Evolutionary conservation across 2,113 vertebrate genomes (phyloP).

Genomic region (Cephalophus harveyi): DNA sequence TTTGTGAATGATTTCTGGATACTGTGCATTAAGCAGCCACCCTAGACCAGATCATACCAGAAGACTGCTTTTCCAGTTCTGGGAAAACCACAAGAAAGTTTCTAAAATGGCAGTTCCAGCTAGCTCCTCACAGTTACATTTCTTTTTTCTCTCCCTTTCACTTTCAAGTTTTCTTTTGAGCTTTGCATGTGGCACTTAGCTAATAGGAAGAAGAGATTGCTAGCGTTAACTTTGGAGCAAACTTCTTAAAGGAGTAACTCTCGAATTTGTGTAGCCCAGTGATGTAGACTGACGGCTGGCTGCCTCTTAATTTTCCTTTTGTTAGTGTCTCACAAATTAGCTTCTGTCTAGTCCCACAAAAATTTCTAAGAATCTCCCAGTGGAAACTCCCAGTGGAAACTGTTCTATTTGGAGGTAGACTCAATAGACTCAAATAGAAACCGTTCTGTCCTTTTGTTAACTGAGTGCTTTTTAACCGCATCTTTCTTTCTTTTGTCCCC

Average conservation of each 20-base stretch:
- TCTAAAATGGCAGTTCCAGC: neutral
- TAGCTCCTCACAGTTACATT: neutral
- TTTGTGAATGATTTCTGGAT: neutral
- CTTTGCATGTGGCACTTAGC: neutral
- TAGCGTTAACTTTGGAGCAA: neutral
- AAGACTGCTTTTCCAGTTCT: neutral
- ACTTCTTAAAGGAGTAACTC: neutral
- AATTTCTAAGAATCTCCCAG: neutral
- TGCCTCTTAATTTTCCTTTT: neutral
- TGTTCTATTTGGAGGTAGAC: neutral
- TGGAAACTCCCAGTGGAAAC: neutral
- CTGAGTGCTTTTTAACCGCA: neutral
- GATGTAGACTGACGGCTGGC: accelerated
- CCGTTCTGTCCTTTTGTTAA: neutral
- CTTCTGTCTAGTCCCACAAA: neutral
- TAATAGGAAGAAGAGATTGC: neutral
- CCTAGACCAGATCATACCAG: neutral
- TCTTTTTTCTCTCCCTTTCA: neutral
- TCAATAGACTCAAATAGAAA: neutral
- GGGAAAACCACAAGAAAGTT: neutral
- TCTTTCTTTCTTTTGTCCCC: neutral
- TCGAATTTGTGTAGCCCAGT: neutral
- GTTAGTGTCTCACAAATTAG: neutral
- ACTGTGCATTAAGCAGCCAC: neutral
- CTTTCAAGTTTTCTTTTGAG: neutral